These are phyloP conservation scores for Zoanthus gigantus DNA, from an alignment of 92 coral and sea anemone species.

Conservation along the genomic window DNA sequence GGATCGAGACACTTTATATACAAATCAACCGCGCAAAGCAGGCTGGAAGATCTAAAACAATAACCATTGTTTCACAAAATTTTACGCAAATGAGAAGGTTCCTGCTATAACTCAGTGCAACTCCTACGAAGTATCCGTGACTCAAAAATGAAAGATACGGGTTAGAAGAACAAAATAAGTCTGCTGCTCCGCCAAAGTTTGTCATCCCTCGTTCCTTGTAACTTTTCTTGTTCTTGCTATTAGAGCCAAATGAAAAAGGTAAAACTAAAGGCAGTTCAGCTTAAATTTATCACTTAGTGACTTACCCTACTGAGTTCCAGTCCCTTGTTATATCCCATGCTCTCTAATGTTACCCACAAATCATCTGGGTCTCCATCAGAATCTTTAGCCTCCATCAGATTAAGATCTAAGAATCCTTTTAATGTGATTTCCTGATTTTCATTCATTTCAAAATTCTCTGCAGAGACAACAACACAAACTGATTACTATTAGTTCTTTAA, in stretches of 20 bases:
- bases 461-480: not conserved
- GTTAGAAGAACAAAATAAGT: too few species aligned
- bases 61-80: too few species aligned
- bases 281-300: not conserved
- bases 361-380: conserved; percentile 97
- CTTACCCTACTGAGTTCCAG: conserved; percentile 93
- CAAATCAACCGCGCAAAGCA: too few species aligned
- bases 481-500: not conserved
- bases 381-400: conserved; percentile 98
- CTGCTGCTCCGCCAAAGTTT: too few species aligned
- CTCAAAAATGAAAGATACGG: too few species aligned
- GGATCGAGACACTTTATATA: too few species aligned
- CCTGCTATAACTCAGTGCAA: too few species aligned
- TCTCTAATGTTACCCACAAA: conserved; percentile 94
- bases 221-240: too few species aligned
- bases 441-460: conserved; percentile 94
- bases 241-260: not conserved
- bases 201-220: too few species aligned
- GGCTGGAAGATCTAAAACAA: too few species aligned
- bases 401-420: conserved; percentile 91
- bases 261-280: not conserved
- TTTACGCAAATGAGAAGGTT: too few species aligned
- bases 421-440: conserved; percentile 88
- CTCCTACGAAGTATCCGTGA: too few species aligned
- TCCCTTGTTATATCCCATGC: conserved; percentile 95